Base-by-base conservation (phyloP, 2,113 vertebrate genomes). In the Taurulus bubalis region DNA sequence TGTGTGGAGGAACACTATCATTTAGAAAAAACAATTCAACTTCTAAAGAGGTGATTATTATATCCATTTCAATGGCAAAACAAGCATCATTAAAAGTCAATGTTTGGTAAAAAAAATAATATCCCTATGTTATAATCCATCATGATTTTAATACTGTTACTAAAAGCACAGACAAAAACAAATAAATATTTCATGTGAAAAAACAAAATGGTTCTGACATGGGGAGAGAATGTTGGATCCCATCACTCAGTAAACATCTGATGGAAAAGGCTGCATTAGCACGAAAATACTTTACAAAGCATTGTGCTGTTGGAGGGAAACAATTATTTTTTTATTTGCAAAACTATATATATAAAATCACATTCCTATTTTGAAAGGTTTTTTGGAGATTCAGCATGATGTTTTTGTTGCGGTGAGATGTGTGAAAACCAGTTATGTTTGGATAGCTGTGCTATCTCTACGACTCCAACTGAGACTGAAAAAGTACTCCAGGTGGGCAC, bases 401-500 rank as follows among this genome's bases (percentile, higher is more conserved):
- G 30, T 34, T 28, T 32, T 51, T 32, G 26, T 32, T 34, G 34
- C 24, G 15, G 7, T 4, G 10, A 45, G 28, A 55, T 45, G 36
- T 55, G 36, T 70, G 34, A 55, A 51, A 74, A 60, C 7, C n/a
- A 30, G 6, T 66, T 42, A 30, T 32, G 32, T 30, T 45, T 45
- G 18, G 36, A 58, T 9, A 15, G 11, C 15, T 55, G 53, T 28
- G 30, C 36, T 36, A 8, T 49, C 18, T 2, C 45, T 24, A 8
- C 10, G 45, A 38, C 10, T 70, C 24, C 49, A 73, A 14, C 32
- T 71, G 15, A 59, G 70, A 71, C 24, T 34, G 1, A 70, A 71
- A 84, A 76, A 65, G 32, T 65, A 28, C 26, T 85, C 32, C 66
- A 80, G 88, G 91, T 90, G 90, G 91, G 91, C 84, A 67, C 77